phyloP scores from a whole-genome alignment of 2,797 vertebrate species.

The Anguilla marmorata region DNA sequence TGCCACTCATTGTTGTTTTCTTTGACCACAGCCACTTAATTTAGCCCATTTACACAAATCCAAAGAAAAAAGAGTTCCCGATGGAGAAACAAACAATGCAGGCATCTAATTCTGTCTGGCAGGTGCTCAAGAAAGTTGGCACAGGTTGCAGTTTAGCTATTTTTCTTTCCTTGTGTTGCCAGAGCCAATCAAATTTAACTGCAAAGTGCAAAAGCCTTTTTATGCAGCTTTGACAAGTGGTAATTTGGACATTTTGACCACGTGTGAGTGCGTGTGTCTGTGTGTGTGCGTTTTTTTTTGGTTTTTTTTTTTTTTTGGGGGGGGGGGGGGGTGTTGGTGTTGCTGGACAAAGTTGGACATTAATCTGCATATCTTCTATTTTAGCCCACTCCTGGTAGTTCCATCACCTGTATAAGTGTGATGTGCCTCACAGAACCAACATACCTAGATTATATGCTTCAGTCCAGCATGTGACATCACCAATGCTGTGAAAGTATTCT shows the following conservation, averaged over 20 bases:
- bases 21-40: no score
- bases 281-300: neutral
- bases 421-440: neutral
- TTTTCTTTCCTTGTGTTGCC: neutral
- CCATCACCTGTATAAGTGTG: constrained; percentile 1
- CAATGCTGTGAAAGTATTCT: neutral
- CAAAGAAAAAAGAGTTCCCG: neutral
- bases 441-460: no score
- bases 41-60: neutral
- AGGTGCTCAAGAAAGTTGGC: neutral
- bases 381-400: neutral
- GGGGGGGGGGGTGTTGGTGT: neutral
- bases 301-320: no score
- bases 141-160: neutral
- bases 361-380: neutral
- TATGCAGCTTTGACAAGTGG: neutral
- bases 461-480: neutral
- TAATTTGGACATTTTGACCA: neutral
- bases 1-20: neutral
- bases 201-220: neutral
- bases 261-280: neutral
- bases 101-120: neutral
- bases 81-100: neutral
- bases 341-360: neutral
- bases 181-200: neutral